Evolutionary conservation across 2,888 invertebrate genomes (phyloP), one percentile per base, ranked within the genome.

Genomic region (Sisyra terminalis): DNA sequence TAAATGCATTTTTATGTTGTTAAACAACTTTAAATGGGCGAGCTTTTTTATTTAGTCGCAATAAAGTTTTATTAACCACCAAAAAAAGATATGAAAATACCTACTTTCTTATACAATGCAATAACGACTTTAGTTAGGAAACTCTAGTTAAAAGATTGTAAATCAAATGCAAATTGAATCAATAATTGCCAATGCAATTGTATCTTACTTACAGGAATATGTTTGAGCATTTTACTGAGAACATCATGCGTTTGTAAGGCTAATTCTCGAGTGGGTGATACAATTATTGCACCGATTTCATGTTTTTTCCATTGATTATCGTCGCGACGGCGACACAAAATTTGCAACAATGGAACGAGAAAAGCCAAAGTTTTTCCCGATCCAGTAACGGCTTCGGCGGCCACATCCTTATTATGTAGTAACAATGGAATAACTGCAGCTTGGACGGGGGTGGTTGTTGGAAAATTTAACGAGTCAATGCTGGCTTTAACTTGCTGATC

Each of bases 321-420:
- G n/a, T n/a, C 24, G 7, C 24, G 24, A 51, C 77, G 66, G 43
- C 70, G 66, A 48, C 72, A 64, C 39, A 98, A 62, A 52, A 92
- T 78, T 65, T 97, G 89, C 40, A 98, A 54, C 53, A 93, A 60
- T 0, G 98, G 98, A 35, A 99, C 77, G 9, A 97, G 65, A 61
- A 97, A 98, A 0, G 97, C 93, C 31, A 98, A 63, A 0, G 97
- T 98, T 66, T 98, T 98, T 0, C 98, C 98, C 48, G 96, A 96
- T 3, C 98, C 98, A 1, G 98, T 98, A 0, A 97, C 90, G 3
- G 98, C 97, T 64, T 99, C 96, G 0, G 88, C 97, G 1, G 90
- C 93, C 10, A 98, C 93, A 70, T 98, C 98, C 63, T 94, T 96
- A 52, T 87, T 85, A 7, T 76, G 75, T 42, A 96, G 59, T 41